Evolutionary conservation across 2,888 invertebrate genomes (phyloP).

Genomic region (Lymantria dispar): DNA sequence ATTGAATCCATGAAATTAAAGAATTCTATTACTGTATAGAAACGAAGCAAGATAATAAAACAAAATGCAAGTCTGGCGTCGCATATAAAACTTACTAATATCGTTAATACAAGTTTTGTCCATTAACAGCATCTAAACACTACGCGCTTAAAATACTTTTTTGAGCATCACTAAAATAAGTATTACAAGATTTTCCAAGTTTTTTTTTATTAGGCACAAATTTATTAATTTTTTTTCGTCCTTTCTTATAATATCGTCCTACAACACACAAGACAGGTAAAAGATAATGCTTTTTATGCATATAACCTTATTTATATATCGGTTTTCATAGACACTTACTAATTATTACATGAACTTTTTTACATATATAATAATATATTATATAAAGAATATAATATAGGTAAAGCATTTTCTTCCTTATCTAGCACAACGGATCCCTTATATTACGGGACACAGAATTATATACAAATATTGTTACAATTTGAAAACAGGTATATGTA

Average conservation of each 20-base stretch:
- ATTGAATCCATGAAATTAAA: slow-evolving; percentile 1
- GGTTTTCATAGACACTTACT: slow-evolving; percentile 77
- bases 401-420: slow-evolving; percentile 80
- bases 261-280: slow-evolving; percentile 70
- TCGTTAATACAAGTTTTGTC: slow-evolving; percentile 43
- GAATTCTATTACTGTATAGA: slow-evolving; percentile 24
- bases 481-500: slow-evolving; percentile 62
- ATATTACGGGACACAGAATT: slow-evolving; percentile 68
- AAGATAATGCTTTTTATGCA: slow-evolving; percentile 65
- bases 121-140: slow-evolving; percentile 70
- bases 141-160: slow-evolving; percentile 73
- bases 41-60: slow-evolving; percentile 26
- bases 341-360: slow-evolving; percentile 72
- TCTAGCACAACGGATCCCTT: slow-evolving; percentile 74
- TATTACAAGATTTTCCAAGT: slow-evolving; percentile 54
- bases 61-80: slow-evolving; percentile 72
- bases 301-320: slow-evolving; percentile 41
- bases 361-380: slow-evolving; percentile 79
- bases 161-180: slow-evolving; percentile 78
- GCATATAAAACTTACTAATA: slow-evolving; percentile 54
- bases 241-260: slow-evolving; percentile 55
- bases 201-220: slow-evolving; percentile 73
- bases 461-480: slow-evolving; percentile 62
- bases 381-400: slow-evolving; percentile 81
- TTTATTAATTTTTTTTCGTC: slow-evolving; percentile 45